These are phyloP conservation scores for Diphyllodes magnificus DNA, from an alignment of 2,113 vertebrate species.

Conservation along the genomic window DNA sequence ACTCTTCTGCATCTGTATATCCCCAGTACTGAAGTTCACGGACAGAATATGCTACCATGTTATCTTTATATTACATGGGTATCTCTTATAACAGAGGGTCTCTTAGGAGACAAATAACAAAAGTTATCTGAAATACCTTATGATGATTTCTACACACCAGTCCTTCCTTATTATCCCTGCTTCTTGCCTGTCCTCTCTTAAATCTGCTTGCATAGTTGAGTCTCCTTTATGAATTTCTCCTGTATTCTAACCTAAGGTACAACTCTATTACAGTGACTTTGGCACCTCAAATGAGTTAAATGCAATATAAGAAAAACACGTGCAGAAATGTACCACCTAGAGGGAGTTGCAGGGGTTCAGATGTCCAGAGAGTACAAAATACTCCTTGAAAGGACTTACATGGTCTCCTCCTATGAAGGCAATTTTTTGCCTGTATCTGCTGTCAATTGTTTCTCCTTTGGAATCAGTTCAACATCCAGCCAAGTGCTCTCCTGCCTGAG, in stretches of 20 bases:
- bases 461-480: not conserved
- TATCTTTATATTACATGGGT: not conserved
- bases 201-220: not conserved
- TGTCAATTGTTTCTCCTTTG: not conserved
- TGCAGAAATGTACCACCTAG: not conserved
- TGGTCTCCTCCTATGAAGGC: not conserved
- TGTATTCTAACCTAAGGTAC: not conserved
- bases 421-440: not conserved
- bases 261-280: not conserved
- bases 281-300: not conserved
- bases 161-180: not conserved
- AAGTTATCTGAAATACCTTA: not conserved
- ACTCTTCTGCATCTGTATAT: not conserved
- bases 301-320: not conserved
- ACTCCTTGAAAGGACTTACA: not conserved
- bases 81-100: not conserved
- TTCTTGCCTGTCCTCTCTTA: not conserved
- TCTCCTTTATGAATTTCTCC: not conserved
- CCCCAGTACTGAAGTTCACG: not conserved
- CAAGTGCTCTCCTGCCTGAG: not conserved
- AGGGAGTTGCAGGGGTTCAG: not conserved
- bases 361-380: not conserved
- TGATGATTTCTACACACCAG: not conserved
- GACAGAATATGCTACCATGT: rapidly evolving
- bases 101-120: not conserved